These are phyloP conservation scores for Tupaia tana DNA, from an alignment of 2,113 vertebrate genomes.

Conservation along the genomic window DNA sequence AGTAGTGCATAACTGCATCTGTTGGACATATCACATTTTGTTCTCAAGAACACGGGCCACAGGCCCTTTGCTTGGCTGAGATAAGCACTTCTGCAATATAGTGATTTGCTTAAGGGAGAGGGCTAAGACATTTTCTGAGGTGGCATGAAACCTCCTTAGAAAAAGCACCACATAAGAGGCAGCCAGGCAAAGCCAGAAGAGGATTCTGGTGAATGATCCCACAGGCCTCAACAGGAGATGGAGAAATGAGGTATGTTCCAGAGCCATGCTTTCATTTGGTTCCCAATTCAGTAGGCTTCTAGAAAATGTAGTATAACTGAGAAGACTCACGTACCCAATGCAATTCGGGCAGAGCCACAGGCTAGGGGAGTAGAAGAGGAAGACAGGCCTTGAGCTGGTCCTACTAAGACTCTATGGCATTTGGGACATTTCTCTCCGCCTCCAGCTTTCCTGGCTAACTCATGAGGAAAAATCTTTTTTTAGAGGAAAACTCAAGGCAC, in stretches of 20 bases:
- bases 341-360: background rate
- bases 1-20: too few species aligned
- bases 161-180: background rate
- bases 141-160: background rate
- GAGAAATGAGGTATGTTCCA: background rate
- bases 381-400: background rate
- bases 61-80: background rate
- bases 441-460: background rate
- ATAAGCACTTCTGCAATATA: too few species aligned
- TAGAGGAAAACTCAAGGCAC: background rate
- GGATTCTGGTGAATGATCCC: background rate
- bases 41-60: background rate
- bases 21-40: background rate
- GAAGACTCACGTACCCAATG: background rate
- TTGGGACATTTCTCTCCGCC: background rate
- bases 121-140: background rate
- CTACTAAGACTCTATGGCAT: background rate
- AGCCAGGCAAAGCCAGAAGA: background rate
- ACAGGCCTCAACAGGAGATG: background rate
- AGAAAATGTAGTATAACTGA: background rate
- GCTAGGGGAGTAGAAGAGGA: background rate
- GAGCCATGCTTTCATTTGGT: background rate
- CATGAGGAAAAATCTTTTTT: background rate
- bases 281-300: background rate
- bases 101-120: background rate